Evolutionary conservation across 2,797 vertebrate species (phyloP), one percentile per base, ranked within the genome.

Genomic region (Micromesistius poutassou): DNA sequence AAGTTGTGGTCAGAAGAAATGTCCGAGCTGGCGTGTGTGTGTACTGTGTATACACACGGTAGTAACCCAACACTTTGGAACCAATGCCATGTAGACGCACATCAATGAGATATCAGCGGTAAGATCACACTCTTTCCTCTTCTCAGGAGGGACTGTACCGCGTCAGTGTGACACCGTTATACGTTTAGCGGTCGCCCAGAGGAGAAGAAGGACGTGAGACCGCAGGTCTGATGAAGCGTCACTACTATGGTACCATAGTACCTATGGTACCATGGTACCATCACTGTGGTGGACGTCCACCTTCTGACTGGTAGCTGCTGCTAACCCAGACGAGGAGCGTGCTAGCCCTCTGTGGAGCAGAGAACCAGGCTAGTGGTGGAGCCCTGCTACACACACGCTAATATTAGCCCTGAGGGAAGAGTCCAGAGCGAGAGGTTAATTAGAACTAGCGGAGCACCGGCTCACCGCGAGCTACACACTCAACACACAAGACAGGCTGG

Each of bases 361-460:
- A 78, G 81, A 90, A 89, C 89, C 74, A 82, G 87, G 83, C 73
- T 89, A 91, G 91, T 89, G 84, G 87, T 84, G 77, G 83, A 80
- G 40, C 6, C 1, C 77, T 35, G 71, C 62, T 83, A 76, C 82
- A 84, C 77, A 77, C 16, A n/a, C 71, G 74, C 82, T 88, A 82
- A 84, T 87, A 81, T 88, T 82, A 87, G 84, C 82, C 83, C 3
- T 62, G 77, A 80, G 87, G 25, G 55, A 25, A 62, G 55, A 62
- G n/a, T 62, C 55, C 55, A 62, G 55, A 62, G 55, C n/a, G 25
- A 25, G 55, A 62, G 55, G 55, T 62, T 62, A 62, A 62, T 62
- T 62, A 62, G 22, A 62, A 62, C n/a, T 25, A 62, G n/a, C 55
- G 10, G 3, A 62, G 22, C 22, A 62, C 55, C 2, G 46, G 46